phyloP scores from a whole-genome alignment of 2,797 vertebrate species.

The Hapalemur alaotrensis region DNA sequence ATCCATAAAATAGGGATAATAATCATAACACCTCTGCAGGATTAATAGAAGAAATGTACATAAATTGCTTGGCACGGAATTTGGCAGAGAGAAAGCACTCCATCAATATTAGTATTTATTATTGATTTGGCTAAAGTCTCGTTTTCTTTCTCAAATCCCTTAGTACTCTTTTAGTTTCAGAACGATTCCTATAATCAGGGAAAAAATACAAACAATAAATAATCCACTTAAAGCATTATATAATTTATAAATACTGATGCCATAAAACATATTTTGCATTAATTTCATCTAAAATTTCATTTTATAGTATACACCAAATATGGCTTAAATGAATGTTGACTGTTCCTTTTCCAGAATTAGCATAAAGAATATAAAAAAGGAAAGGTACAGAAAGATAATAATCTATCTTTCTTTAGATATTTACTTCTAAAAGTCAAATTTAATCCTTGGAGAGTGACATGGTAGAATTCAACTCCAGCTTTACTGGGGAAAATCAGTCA shows the following conservation, averaged over 20 bases:
- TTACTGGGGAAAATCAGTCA: neutral
- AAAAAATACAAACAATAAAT: neutral
- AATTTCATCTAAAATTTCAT: constrained; percentile 49
- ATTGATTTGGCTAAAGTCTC: neutral
- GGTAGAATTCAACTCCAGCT: neutral
- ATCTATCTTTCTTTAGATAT: neutral
- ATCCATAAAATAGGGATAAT: neutral
- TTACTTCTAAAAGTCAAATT: constrained; percentile 33
- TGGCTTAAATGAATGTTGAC: neutral
- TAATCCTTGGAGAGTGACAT: neutral
- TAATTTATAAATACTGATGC: constrained; percentile 38
- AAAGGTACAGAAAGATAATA: constrained; percentile 8
- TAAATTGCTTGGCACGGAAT: neutral
- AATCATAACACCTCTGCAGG: neutral
- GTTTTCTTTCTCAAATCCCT: constrained; percentile 39
- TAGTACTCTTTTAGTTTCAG: constrained; percentile 28
- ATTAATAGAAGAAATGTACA: neutral
- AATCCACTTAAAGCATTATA: constrained; percentile 16
- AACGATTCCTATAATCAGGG: neutral
- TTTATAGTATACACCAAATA: constrained; percentile 2
- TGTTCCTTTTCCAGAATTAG: neutral
- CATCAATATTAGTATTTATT: neutral
- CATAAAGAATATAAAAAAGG: neutral
- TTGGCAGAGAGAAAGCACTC: neutral
- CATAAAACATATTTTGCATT: constrained; percentile 32